phyloP scores from a whole-genome alignment of 2,113 vertebrate genomes.

The Columbina picui region DNA sequence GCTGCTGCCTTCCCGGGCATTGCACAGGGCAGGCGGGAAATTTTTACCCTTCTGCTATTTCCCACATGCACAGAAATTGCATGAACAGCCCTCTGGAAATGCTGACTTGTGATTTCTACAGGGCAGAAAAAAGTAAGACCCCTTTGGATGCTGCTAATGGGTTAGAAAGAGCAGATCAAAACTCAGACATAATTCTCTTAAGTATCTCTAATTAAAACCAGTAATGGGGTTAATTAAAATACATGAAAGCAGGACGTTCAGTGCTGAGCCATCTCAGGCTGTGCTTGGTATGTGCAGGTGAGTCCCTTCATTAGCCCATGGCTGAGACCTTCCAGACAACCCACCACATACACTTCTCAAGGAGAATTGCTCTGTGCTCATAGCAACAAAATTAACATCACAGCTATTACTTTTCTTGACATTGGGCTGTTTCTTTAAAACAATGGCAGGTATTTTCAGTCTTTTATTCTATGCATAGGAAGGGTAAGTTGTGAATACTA shows the following conservation, averaged over 20 bases:
- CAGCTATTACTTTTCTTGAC: background rate
- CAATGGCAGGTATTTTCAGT: background rate
- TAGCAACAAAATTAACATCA: background rate
- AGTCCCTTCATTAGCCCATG: background rate
- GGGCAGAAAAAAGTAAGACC: background rate
- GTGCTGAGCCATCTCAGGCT: background rate
- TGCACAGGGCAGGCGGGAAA: fast-evolving
- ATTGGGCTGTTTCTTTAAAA: background rate
- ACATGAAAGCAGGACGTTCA: background rate
- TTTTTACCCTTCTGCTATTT: background rate
- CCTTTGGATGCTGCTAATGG: fast-evolving
- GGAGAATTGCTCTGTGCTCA: background rate
- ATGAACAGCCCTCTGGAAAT: background rate
- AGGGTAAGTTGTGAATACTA: background rate
- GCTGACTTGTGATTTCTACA: background rate
- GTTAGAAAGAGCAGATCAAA: background rate
- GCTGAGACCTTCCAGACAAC: background rate
- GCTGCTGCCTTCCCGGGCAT: background rate
- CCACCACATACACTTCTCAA: background rate
- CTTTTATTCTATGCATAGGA: background rate
- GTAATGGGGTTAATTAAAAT: constrained; percentile 8
- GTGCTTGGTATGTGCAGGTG: background rate
- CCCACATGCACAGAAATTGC: fast-evolving
- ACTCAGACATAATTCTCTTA: background rate
- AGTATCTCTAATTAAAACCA: constrained; percentile 12